A percentile compares a stretch with the other conserved stretches of the same genome.
Conservation (phyloP, 2,888 invertebrate genomes). For the Elmis aenea region DNA sequence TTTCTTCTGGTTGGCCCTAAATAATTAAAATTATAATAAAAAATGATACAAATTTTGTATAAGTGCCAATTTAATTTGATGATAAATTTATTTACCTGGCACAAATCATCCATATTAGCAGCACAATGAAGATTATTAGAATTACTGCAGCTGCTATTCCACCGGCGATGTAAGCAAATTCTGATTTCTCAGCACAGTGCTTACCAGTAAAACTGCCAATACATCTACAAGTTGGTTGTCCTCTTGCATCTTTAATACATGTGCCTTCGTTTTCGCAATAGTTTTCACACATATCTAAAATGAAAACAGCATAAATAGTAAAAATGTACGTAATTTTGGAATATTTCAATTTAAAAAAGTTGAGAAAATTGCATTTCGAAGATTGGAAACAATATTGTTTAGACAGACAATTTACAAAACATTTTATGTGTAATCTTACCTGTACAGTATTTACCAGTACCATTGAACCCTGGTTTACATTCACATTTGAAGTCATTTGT, state of each 20-base stretch:
- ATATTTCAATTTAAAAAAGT: not conserved
- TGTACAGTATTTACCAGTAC: conserved; percentile 74
- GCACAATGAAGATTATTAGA: conserved; percentile 84
- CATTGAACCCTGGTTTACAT: conserved; percentile 90
- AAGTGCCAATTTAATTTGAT: conserved; percentile 2
- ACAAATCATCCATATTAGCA: conserved; percentile 96
- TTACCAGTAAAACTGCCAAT: conserved; percentile 88
- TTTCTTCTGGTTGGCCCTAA: conserved; percentile 76
- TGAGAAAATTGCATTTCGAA: too few species aligned
- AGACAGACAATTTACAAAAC: too few species aligned
- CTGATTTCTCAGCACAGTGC: conserved; percentile 86
- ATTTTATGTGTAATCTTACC: conserved; percentile 24
- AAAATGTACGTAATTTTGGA: conserved; percentile 6
- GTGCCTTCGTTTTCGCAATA: conserved; percentile 88
- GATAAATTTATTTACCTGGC: conserved; percentile 59
- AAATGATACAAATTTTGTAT: conserved; percentile 8
- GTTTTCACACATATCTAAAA: conserved; percentile 71
- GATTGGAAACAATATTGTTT: too few species aligned
- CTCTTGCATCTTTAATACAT: conserved; percentile 78
- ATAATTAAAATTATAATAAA: conserved; percentile 13
- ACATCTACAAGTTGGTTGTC: conserved; percentile 83
- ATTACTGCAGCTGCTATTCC: conserved; percentile 93
- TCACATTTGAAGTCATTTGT: conserved; percentile 84
- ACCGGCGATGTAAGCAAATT: conserved; percentile 91
- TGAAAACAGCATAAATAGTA: conserved; percentile 27